A percentile compares a stretch with the other conserved stretches of the same genome.
These are phyloP conservation scores for Drosophila pectinifera DNA, from an alignment of 1,140 invertebrate species.

Conservation along the genomic window DNA sequence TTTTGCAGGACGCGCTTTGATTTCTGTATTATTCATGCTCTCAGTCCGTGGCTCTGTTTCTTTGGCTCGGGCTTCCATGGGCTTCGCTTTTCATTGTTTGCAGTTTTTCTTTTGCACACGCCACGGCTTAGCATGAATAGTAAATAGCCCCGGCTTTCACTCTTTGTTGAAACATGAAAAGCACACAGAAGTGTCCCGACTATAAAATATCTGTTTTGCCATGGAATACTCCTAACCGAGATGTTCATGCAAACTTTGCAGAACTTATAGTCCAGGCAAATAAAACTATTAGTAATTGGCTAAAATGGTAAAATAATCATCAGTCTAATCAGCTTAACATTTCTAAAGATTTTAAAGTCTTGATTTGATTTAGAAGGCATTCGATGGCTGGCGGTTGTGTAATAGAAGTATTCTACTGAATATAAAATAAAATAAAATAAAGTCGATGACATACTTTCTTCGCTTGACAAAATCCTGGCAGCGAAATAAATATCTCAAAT, in stretches of 20 bases:
- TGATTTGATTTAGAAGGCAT: not conserved
- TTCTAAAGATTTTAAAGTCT: not conserved
- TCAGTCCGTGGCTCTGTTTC: constrained; percentile 34
- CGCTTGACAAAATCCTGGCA: too few species aligned
- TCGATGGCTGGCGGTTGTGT: not conserved
- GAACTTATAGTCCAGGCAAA: not conserved
- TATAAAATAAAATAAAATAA: too few species aligned
- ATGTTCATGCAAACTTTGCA: not conserved
- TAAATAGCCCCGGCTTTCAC: constrained; percentile 57
- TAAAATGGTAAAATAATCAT: not conserved
- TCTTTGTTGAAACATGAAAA: constrained; percentile 27
- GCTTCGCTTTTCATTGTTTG: constrained; percentile 70
- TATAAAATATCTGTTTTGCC: constrained; percentile 2
- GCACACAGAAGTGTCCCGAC: not conserved
- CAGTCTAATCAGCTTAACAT: too few species aligned
- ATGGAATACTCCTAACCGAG: not conserved
- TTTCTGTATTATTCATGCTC: constrained; percentile 77
- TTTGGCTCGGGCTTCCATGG: constrained; percentile 59
- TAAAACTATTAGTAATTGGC: too few species aligned
- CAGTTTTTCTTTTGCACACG: constrained; percentile 75
- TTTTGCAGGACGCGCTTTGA: constrained; percentile 67
- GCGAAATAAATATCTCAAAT: too few species aligned
- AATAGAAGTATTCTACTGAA: too few species aligned
- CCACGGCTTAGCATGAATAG: constrained; percentile 78
- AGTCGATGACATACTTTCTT: too few species aligned